These are phyloP conservation scores for Arge pagana DNA, from an alignment of 2,888 invertebrate genomes.

Conservation along the genomic window DNA sequence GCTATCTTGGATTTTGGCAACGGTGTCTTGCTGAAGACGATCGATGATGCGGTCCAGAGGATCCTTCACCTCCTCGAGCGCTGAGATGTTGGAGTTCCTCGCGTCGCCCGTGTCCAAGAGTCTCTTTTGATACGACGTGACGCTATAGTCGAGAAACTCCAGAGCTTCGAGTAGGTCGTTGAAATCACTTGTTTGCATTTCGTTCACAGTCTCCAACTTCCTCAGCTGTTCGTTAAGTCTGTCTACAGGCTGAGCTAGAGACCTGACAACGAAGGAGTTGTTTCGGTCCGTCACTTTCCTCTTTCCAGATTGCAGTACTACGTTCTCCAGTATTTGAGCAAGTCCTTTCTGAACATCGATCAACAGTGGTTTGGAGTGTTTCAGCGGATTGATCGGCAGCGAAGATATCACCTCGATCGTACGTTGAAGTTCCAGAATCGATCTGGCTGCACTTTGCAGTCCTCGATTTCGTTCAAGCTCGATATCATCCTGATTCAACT, in stretches of 20 bases:
- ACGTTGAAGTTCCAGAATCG: constrained; percentile 21
- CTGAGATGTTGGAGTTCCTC: constrained; percentile 20
- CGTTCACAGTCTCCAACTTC: constrained; percentile 8
- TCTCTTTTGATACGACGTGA: constrained; percentile 17
- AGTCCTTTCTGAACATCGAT: constrained; percentile 28
- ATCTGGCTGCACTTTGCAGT: constrained; percentile 23
- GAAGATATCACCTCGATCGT: constrained; percentile 20
- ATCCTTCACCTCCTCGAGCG: constrained; percentile 21
- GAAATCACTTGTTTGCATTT: constrained; percentile 20
- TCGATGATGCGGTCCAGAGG: constrained; percentile 22
- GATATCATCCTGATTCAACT: constrained; percentile 24
- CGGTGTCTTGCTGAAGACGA: constrained; percentile 18
- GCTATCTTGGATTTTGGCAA: constrained; percentile 22
- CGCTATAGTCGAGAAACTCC: constrained; percentile 15
- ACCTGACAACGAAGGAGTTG: constrained; percentile 17
- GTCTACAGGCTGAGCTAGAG: constrained; percentile 17
- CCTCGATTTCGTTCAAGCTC: constrained; percentile 29
- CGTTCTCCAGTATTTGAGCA: constrained; percentile 26
- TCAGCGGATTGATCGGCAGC: constrained; percentile 21
- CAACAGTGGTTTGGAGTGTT: constrained; percentile 16
- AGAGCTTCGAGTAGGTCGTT: constrained; percentile 20
- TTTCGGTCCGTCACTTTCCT: constrained; percentile 14
- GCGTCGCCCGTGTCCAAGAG: constrained; percentile 21
- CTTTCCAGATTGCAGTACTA: constrained; percentile 18
- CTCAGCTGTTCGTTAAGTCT: constrained; percentile 13